phyloP scores from a whole-genome alignment of 2,797 vertebrate species.

The Vespertilio murinus region DNA sequence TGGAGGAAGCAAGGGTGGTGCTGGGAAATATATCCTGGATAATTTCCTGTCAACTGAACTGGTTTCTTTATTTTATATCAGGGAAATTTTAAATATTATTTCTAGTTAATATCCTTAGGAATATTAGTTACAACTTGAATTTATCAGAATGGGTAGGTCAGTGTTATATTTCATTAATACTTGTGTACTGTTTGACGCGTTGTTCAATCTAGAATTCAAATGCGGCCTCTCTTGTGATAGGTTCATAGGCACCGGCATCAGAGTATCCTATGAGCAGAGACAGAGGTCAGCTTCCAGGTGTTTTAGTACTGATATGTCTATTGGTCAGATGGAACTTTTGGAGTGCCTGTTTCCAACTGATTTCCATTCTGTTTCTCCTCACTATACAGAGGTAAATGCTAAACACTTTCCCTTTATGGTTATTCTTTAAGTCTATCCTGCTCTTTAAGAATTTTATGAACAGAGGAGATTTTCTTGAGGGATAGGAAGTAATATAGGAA shows the following conservation, averaged over 20 bases:
- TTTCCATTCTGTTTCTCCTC: slow-evolving; percentile 84
- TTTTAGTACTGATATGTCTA: slow-evolving; percentile 92
- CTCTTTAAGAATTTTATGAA: background rate
- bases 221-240: slow-evolving; percentile 81
- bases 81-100: background rate
- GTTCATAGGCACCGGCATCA: slow-evolving; percentile 93
- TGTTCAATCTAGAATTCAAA: slow-evolving; percentile 25
- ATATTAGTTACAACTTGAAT: slow-evolving; percentile 1
- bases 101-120: background rate
- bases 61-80: background rate
- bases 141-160: background rate
- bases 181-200: background rate
- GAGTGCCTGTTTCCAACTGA: slow-evolving; percentile 97
- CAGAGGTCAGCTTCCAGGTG: slow-evolving; percentile 90
- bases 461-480: background rate
- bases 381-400: slow-evolving; percentile 94
- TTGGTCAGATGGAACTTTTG: slow-evolving; percentile 92
- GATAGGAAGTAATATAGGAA: background rate
- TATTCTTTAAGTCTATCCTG: background rate
- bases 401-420: background rate
- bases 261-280: slow-evolving; percentile 94
- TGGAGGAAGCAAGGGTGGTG: background rate
- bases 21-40: background rate
- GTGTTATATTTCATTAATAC: background rate
- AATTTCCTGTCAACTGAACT: background rate